A percentile compares a stretch with the other conserved stretches of the same genome.
phyloP scores from a whole-genome alignment of 2,113 vertebrate species.

The Montifringilla adamsi region DNA sequence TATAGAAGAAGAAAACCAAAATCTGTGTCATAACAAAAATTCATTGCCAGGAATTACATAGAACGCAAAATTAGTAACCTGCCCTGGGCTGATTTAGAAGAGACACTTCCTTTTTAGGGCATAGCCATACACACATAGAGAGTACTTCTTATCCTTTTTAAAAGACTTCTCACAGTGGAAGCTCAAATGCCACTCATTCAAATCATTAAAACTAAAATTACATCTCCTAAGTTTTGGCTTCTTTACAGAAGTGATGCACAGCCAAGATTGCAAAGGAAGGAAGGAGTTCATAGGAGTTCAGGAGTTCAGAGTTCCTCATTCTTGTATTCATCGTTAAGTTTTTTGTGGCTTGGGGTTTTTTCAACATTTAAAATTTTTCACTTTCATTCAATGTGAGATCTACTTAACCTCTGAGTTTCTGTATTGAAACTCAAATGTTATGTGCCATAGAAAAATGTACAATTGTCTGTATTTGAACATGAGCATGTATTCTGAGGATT shows the following conservation, averaged over 20 bases:
- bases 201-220: background rate
- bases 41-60: background rate
- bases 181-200: background rate
- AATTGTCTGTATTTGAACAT: background rate
- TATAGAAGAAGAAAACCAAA: background rate
- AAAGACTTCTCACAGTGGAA: background rate
- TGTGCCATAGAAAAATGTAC: rapidly evolving
- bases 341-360: background rate
- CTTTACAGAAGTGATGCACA: background rate
- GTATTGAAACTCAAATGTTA: background rate
- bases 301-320: background rate
- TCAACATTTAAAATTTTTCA: background rate
- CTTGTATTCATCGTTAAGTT: background rate
- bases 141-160: background rate
- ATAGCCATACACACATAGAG: rapidly evolving
- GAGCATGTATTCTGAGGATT: background rate
- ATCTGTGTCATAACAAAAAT: background rate
- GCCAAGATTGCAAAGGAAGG: background rate
- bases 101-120: background rate
- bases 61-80: background rate
- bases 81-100: background rate
- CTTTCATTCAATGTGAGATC: background rate
- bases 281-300: background rate
- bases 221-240: background rate
- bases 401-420: background rate